phyloP scores from a whole-genome alignment of 2,888 invertebrate species.

The Xylophagus ater region DNA sequence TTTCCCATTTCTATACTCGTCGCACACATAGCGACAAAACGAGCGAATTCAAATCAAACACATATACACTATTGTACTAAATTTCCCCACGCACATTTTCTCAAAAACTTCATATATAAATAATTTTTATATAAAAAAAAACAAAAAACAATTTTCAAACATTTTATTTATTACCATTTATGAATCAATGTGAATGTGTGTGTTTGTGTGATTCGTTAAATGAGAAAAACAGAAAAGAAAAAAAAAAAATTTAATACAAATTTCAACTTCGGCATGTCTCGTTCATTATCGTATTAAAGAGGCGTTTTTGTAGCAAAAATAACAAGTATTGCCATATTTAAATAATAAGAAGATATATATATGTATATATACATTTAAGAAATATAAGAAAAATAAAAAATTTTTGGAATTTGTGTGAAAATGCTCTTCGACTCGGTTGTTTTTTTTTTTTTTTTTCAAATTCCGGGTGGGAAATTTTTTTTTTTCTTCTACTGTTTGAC shows the following conservation, averaged over 20 bases:
- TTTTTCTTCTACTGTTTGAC: too few relatives aligned
- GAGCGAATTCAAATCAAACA: not conserved
- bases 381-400: slow-evolving; percentile 5
- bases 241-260: not conserved
- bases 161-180: too few relatives aligned
- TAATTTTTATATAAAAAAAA: not conserved
- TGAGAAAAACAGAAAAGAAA: slow-evolving; percentile 1
- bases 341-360: too few relatives aligned
- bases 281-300: not conserved
- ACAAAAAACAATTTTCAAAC: not conserved
- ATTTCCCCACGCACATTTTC: too few relatives aligned
- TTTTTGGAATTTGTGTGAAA: slow-evolving; percentile 6
- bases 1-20: slow-evolving; percentile 12
- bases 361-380: not conserved
- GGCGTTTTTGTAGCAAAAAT: slow-evolving; percentile 5
- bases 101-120: not conserved
- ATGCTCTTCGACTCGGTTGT: too few relatives aligned
- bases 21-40: slow-evolving; percentile 12
- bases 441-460: too few relatives aligned
- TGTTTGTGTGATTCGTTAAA: too few relatives aligned
- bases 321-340: too few relatives aligned
- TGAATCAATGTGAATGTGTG: too few relatives aligned
- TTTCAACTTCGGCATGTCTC: slow-evolving; percentile 8
- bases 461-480: too few relatives aligned
- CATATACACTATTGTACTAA: not conserved